Evolutionary conservation across 2,113 vertebrate species (phyloP).

Genomic region (Campylomormyrus numenius): DNA sequence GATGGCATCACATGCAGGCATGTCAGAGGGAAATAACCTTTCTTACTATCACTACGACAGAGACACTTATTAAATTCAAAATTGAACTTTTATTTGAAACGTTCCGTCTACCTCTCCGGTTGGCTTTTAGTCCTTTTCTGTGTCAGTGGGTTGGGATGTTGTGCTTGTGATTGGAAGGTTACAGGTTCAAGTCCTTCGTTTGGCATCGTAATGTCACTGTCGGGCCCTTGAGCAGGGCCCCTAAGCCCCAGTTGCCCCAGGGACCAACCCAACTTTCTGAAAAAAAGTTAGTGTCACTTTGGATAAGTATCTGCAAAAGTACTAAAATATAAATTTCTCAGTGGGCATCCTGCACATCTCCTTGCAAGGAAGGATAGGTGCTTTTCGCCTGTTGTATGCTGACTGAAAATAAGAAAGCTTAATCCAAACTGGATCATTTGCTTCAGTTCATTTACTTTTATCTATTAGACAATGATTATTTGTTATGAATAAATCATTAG

Average conservation of each 20-base stretch:
- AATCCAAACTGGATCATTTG: background rate
- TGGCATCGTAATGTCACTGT: background rate
- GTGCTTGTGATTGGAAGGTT: background rate
- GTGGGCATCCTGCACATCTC: background rate
- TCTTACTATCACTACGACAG: background rate
- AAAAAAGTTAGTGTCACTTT: background rate
- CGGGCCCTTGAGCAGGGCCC: background rate
- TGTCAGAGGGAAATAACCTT: background rate
- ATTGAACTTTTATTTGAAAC: background rate
- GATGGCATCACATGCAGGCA: background rate
- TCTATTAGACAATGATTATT: background rate
- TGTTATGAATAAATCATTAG: background rate
- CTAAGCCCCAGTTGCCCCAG: background rate
- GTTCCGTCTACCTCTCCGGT: background rate
- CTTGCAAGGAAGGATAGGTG: background rate
- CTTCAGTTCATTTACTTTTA: background rate
- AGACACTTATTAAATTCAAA: background rate
- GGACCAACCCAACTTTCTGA: background rate
- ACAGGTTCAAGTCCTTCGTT: background rate
- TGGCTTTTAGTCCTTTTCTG: background rate
- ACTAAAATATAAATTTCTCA: background rate
- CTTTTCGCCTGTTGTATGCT: background rate
- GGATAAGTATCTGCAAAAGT: background rate
- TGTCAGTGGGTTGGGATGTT: background rate
- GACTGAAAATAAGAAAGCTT: background rate